Percentiles rank a stretch among this genome's conserved stretches.
phyloP scores from a whole-genome alignment of 1,140 invertebrate genomes.

The Plutomurus gul region DNA sequence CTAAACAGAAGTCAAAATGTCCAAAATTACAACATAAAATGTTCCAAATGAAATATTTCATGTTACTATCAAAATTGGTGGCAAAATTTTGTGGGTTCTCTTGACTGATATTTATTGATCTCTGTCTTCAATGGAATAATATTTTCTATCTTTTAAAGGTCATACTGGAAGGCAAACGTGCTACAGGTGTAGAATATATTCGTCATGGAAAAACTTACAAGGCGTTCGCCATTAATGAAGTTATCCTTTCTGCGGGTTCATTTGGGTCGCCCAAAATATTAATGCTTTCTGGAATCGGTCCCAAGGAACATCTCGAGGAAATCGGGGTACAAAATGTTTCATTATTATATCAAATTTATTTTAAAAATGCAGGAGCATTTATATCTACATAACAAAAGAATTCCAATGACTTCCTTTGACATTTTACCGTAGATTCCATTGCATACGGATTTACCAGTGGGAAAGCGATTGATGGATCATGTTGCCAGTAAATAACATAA shows the following conservation, averaged over 20 bases:
- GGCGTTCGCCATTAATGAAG: conserved; percentile 55
- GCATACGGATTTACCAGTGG: not conserved
- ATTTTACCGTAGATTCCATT: not conserved
- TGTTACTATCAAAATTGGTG: no score
- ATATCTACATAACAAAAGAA: not conserved
- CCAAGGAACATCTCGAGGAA: conserved; percentile 56
- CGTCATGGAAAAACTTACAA: conserved; percentile 53
- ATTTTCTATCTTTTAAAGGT: no score
- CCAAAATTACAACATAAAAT: not conserved
- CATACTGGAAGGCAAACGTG: conserved; percentile 37
- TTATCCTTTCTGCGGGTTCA: conserved; percentile 56
- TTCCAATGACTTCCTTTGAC: no score
- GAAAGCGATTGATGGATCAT: not conserved
- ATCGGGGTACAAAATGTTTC: conserved; percentile 30
- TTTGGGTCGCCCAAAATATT: conserved; percentile 56
- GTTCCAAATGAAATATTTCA: not conserved
- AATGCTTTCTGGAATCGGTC: conserved; percentile 61
- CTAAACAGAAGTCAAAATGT: not conserved
- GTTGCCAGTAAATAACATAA: not conserved
- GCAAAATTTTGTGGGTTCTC: not conserved
- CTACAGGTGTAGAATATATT: conserved; percentile 56
- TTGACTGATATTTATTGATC: no score
- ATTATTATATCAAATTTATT: not conserved
- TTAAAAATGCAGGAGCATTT: not conserved
- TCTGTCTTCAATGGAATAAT: no score